Percentiles rank a stretch among this genome's conserved stretches.
Conservation (phyloP, 2,888 invertebrate genomes). For the Cistogaster globosa region DNA sequence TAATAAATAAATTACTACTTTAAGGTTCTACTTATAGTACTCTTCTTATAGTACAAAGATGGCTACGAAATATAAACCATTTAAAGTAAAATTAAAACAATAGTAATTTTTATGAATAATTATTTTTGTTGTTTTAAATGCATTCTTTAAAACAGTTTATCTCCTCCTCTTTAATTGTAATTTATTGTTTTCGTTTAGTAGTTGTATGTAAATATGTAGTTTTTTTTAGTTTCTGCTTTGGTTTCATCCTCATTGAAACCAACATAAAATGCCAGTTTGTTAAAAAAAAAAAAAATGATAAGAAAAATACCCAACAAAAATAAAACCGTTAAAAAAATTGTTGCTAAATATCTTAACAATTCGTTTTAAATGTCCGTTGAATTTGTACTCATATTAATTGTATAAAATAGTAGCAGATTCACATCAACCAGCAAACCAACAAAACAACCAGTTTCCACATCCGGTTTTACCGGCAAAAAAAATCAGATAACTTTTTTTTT, state of each 20-base stretch:
- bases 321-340: slow-evolving; percentile 65
- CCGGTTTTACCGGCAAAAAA: slow-evolving; percentile 69
- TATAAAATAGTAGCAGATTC: slow-evolving; percentile 31
- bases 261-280: not conserved
- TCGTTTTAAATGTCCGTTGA: slow-evolving; percentile 39
- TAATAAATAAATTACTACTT: no score
- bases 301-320: not conserved
- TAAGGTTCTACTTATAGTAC: no score
- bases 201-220: slow-evolving; percentile 20
- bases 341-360: slow-evolving; percentile 66
- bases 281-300: not conserved
- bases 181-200: slow-evolving; percentile 21
- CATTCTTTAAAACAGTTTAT: not conserved
- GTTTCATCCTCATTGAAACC: not conserved
- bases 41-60: not conserved
- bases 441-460: slow-evolving; percentile 69
- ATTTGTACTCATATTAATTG: slow-evolving; percentile 15
- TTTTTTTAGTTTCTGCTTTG: not conserved
- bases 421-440: slow-evolving; percentile 45
- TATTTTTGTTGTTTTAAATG: not conserved
- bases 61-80: not conserved
- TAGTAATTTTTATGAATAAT: slow-evolving; percentile 11
- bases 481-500: not conserved
- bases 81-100: not conserved
- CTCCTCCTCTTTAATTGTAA: slow-evolving; percentile 22